Base-by-base conservation (phyloP, 2,888 invertebrate species). In the Philereme vetulata region DNA sequence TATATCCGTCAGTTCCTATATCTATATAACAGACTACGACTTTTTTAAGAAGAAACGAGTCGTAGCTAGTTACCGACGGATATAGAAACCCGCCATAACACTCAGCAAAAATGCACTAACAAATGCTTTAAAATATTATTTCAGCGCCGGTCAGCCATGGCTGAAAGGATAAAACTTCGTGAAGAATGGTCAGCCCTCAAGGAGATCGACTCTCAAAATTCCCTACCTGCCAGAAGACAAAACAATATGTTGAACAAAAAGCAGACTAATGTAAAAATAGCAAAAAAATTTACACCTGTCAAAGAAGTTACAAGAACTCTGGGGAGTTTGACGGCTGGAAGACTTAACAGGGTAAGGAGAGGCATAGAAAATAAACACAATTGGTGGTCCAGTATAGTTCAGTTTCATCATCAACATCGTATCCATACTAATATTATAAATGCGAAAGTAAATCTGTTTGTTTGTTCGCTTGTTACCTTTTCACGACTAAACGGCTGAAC, bases 171-270 rank as follows among this genome's bases (percentile, higher is more conserved):
- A 55, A 78, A 82, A 0, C 73, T 91, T 0, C 68, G 81, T 66
- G 86, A 88, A 64, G 90, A 91, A 75, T 91, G 90, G 90, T 86
- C 87, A 0, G 86, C 82, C 0, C 66, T 90, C 4, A 88, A 88
- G 65, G 88, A 82, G 42, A 71, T 75, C 5, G 78, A 78, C 5
- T 60, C 70, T 7, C 67, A 67, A 4, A 77, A 78, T 5, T 60
- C 70, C 7, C 67, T 67, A 4, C 51, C 51, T 4, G 34, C 10
- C 1, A 57, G n/a, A 40, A 11, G 10, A 6, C 46, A 52, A 0
- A 36, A 38, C 4, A 58, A 65, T 48, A 38, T 57, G 1, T 0
- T 64, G 7, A 54, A 21, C 3, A 68, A 59, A 34, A 68, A 64
- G 44, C 57, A 60, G 7, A 53, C 8, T 4, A 63, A 60, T 34